Conservation (phyloP, 2,113 vertebrate species). For the Callionymus lyra region DNA sequence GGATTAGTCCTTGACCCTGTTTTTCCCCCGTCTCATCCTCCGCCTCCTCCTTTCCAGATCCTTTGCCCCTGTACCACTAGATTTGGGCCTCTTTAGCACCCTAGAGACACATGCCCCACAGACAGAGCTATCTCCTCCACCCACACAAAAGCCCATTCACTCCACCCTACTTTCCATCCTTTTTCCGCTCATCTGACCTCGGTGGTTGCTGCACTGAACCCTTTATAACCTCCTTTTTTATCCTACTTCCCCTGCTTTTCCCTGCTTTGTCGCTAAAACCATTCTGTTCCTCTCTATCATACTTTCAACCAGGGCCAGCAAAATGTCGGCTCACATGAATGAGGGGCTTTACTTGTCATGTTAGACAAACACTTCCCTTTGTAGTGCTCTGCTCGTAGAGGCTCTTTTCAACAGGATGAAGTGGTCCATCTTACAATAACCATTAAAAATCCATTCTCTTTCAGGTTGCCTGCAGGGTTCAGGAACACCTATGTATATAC, state of each 20-base stretch:
- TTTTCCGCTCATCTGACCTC: conserved; percentile 18
- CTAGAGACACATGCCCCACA: conserved; percentile 45
- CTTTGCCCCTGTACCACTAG: conserved; percentile 22
- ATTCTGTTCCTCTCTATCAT: conserved; percentile 7
- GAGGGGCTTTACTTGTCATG: conserved; percentile 7
- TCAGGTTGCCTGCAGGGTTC: conserved; percentile 11
- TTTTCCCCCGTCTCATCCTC: conserved; percentile 13
- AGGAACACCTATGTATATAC: conserved; percentile 16
- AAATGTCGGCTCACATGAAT: conserved; percentile 28
- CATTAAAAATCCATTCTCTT: conserved; percentile 28
- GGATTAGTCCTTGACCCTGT: conserved; percentile 37
- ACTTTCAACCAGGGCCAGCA: conserved; percentile 6
- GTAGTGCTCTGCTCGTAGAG: conserved; percentile 16
- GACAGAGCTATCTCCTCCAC: conserved; percentile 43
- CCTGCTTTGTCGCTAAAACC: neutral
- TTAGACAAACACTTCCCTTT: conserved; percentile 21
- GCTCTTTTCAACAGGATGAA: conserved; percentile 7
- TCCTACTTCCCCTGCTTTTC: conserved; percentile 1
- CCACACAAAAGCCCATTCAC: conserved; percentile 32
- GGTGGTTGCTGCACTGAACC: conserved; percentile 1
- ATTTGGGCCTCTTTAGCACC: conserved; percentile 25
- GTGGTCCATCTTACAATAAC: conserved; percentile 8
- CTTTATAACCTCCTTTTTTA: conserved; percentile 1
- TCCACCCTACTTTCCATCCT: conserved; percentile 13
- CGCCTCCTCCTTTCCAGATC: conserved; percentile 9